Evolutionary conservation across 2,888 invertebrate species (phyloP).

Genomic region (Polyommatus iphigenia): DNA sequence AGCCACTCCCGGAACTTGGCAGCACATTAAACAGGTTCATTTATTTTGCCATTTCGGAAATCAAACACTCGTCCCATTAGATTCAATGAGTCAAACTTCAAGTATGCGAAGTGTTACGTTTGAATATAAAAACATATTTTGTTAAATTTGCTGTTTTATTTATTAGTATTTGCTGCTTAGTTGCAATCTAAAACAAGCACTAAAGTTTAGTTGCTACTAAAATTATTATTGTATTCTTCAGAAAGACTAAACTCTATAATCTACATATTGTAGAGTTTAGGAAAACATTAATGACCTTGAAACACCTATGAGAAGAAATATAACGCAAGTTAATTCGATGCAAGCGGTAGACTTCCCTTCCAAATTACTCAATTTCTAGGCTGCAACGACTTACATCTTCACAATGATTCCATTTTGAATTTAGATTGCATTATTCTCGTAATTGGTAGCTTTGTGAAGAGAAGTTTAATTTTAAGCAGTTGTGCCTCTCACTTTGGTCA

Average conservation of each 20-base stretch:
- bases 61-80: constrained; percentile 38
- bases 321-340: neutral
- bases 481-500: neutral
- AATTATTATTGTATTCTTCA: neutral
- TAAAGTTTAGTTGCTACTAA: neutral
- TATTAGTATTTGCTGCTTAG: neutral
- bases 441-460: neutral
- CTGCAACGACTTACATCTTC: neutral
- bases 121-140: constrained; percentile 37
- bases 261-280: neutral
- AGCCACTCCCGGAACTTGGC: constrained; percentile 32
- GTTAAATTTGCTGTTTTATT: constrained; percentile 31
- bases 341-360: neutral
- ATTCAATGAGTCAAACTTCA: constrained; percentile 39
- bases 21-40: constrained; percentile 27
- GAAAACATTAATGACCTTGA: neutral
- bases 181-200: neutral
- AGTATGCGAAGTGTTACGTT: constrained; percentile 36
- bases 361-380: neutral
- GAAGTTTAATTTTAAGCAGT: neutral
- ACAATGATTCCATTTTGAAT: neutral
- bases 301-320: neutral
- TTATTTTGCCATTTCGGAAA: constrained; percentile 33
- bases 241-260: neutral
- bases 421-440: constrained; percentile 18